Evolutionary conservation across 1,140 invertebrate genomes (phyloP), one percentile per base, ranked within the genome.

Genomic region (Drosophila sp.): DNA sequence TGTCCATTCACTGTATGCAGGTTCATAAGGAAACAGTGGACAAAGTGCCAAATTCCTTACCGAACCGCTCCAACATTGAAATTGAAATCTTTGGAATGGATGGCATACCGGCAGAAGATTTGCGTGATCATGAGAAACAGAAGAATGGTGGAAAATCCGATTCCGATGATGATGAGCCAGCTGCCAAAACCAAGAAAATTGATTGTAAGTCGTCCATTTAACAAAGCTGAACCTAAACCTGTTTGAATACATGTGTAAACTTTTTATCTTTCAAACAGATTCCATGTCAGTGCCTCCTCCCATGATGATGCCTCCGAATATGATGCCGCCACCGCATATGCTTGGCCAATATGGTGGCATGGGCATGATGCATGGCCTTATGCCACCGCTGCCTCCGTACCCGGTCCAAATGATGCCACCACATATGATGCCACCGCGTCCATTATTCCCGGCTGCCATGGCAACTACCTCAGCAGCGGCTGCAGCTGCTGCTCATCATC

Each of bases 1-100:
- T 99, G 58, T 98, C 98, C 76, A 99, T 99, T 94, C 99, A 99
- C 93, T 99, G 99, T 93, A 99, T 99, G 98, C 99, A 99, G 95
- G 99, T 99, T 58, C 99, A 99, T 92, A 99, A 99, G 94, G 99
- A 99, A 93, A 98, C 98, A 63, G 98, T 99, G 92, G 99, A 99
- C 93, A 99, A 99, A 94, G 98, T 99, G 91, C 99, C 99, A 73
- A 99, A 99, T 94, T 98, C 99, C 65, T 93, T 99, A 82, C 98
- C 98, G 77, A 98, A 98, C 93, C 95, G 98, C 92, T 98, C 98
- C 89, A 99, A 99, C 94, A 98, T 99, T 91, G 98, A 99, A 94
- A 98, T 99, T 92, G 99, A 99, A 95, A 99, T 99, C 90, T 99
- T 99, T 95, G 99, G 99, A 79, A 99, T 99, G 99, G 98, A 99